These are phyloP conservation scores for Trachelipus rathkii DNA, from an alignment of 1,140 invertebrate species.

Conservation along the genomic window DNA sequence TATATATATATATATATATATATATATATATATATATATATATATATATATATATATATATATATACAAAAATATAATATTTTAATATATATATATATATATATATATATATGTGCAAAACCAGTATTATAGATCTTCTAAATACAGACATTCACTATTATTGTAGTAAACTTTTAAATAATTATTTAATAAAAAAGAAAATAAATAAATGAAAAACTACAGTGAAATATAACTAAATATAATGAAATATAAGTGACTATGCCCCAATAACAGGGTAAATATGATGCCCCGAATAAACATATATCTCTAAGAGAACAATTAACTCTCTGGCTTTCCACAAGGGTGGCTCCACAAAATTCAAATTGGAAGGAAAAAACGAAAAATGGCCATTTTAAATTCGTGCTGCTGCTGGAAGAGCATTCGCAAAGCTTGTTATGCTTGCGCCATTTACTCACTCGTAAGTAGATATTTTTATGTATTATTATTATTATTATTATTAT, in stretches of 20 bases:
- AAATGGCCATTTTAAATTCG: conserved; percentile 16
- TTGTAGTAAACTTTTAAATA: no score
- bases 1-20: no score
- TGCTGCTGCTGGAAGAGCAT: conserved; percentile 26
- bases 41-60: neutral
- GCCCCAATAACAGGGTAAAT: neutral
- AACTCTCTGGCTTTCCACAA: neutral
- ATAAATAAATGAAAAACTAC: no score
- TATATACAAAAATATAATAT: neutral
- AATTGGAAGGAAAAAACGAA: neutral
- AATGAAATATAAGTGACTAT: no score
- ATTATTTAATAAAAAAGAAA: no score
- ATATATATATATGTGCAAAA: neutral
- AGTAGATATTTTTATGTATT: neutral
- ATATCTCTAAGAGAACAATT: neutral
- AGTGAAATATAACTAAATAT: no score
- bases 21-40: no score
- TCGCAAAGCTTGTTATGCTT: conserved; percentile 17
- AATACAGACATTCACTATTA: no score
- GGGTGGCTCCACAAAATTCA: neutral
- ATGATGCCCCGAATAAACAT: neutral
- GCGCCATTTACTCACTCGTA: conserved; percentile 21
- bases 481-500: conserved; percentile 1
- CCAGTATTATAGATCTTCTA: no score
- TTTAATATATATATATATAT: neutral